Base-by-base conservation (phyloP, 2,113 vertebrate genomes). In the Gasterosteus nipponicus region DNA sequence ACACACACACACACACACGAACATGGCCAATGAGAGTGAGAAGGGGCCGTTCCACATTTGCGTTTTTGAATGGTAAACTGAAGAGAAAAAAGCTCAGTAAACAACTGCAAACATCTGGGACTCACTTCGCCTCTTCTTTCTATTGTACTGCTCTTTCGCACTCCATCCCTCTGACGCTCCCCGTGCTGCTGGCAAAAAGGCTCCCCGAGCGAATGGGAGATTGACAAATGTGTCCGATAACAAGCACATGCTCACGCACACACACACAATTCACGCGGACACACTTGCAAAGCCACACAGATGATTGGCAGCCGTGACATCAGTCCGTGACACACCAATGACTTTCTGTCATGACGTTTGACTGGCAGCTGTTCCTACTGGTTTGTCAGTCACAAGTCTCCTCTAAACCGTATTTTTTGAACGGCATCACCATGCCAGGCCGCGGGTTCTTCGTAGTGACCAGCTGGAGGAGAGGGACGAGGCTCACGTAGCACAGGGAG, bases 331-430 rank as follows among this genome's bases (percentile, higher is more conserved):
- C 91, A 90, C 81, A 60, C 74, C 84, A 89, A 84, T 89, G 90
- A 88, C 88, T 91, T 92, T 80, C 89, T 92, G 90, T 87, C 92
- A 89, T 56, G 64, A 42, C n/a, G 73, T 80, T 69, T 87, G 90
- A 93, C 74, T 90, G 91, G 82, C 89, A 86, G 78, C 71, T 77
- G 61, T 61, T 26, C 8, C 8, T 22, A 22, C 3, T 31, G 1
- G 22, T 29, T n/a, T 18, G 7, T 60, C 58, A 62, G 18, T 41
- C 7, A 66, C 11, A 29, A 10, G 16, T 15, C 0, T 69, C 16
- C 58, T 46, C 15, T 35, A 8, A 57, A 42, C 16, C 9, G 10
- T 7, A 4, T 19, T 10, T 44, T n/a, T 47, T 16, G 33, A 22
- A n/a, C 6, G 2, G 0, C 15, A 9, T 51, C n/a, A 26, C 22